Evolutionary conservation across 2,888 invertebrate genomes (phyloP), one percentile per base, ranked within the genome.

Genomic region (Hirtodrosophila duncani): DNA sequence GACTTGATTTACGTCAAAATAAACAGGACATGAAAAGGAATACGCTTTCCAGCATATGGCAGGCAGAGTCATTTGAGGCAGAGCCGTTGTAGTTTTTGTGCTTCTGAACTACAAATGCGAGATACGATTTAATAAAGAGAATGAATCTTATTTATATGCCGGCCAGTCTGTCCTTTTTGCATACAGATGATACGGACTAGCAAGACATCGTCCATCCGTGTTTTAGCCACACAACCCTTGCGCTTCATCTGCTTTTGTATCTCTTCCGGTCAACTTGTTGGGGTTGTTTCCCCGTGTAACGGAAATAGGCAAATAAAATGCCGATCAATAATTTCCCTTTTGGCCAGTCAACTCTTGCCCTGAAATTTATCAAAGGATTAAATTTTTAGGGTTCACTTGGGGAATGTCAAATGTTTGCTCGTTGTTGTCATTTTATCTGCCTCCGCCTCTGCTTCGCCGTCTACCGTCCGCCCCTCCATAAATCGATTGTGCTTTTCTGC

Each of bases 271-370:
- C 50, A 72, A 51, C 57, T 68, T 68, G 59, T 43, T 56, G 29
- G 52, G 62, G 49, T 44, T 46, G 34, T 33, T 48, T 37, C 44
- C 53, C 21, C 24, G 58, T 56, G 56, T 52, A 38, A 37, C 53
- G 68, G 74, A 72, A 72, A 78, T 63, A 43, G 69, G 57, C 61
- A 56, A 62, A 67, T 74, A 74, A 68, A 77, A 72, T 55, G 65
- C 26, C 66, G 57, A 75, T 75, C 75, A 81, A 75, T 81, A 75
- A 81, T 63, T 63, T 74, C 45, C 61, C 46, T 61, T 34, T 20
- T 24, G n/a, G n/a, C n/a, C n/a, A n/a, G n/a, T 31, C 41, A 20
- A 39, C 49, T 30, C 37, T 52, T 51, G 65, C 49, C 57, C 59
- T n/a, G n/a, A n/a, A 65, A 60, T 69, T 65, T 65, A 59, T 63